Evolutionary conservation across 2,113 vertebrate genomes (phyloP).

Genomic region (Circaetus gallicus): DNA sequence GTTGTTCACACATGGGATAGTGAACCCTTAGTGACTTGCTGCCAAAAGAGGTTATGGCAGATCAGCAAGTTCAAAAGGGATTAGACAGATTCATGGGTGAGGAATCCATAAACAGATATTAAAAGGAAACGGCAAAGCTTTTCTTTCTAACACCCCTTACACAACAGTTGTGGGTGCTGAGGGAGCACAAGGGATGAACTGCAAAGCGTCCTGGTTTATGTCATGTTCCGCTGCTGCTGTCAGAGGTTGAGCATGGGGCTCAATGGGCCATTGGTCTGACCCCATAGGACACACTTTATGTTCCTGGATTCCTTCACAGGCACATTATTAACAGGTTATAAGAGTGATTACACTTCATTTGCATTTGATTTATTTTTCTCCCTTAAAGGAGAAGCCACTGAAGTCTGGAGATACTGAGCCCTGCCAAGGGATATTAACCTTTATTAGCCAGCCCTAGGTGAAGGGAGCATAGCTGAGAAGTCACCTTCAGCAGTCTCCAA

Average conservation of each 20-base stretch:
- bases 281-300: background rate
- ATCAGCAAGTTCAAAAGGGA: background rate
- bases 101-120: background rate
- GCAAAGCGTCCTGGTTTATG: background rate
- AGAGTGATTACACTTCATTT: background rate
- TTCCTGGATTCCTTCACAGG: background rate
- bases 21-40: background rate
- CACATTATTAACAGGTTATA: background rate
- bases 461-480: background rate
- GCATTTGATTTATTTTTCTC: background rate
- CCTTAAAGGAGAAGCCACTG: background rate
- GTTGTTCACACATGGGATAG: accelerated
- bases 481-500: background rate
- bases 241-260: background rate
- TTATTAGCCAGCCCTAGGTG: background rate
- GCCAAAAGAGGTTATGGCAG: background rate
- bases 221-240: background rate
- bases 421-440: conserved; percentile 19
- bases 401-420: background rate
- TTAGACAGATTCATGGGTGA: background rate
- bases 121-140: background rate
- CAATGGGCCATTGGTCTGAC: background rate
- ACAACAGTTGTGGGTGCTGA: background rate
- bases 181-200: background rate
- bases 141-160: background rate